Evolutionary conservation across 2,797 vertebrate species (phyloP).

Genomic region (Phoxinus dragarum): DNA sequence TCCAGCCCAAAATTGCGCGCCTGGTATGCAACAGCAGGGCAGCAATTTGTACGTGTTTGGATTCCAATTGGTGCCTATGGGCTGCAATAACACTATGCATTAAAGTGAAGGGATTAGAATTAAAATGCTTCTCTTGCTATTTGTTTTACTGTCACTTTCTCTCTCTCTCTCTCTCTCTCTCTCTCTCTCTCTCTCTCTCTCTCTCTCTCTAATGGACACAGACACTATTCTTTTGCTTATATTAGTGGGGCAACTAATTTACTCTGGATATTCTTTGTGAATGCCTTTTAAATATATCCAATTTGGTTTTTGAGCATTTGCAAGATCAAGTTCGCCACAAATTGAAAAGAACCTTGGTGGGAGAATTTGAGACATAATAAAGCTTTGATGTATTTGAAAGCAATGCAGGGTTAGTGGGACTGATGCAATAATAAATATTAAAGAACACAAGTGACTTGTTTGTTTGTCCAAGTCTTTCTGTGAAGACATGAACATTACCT

Average conservation of each 20-base stretch:
- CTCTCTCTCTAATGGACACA: too few relatives aligned
- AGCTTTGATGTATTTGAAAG: constrained; percentile 55
- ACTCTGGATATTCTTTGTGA: constrained; percentile 72
- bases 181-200: not conserved
- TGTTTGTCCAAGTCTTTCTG: constrained; percentile 71
- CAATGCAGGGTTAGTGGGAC: constrained; percentile 30
- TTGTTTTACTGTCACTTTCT: constrained; percentile 31
- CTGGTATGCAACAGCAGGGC: constrained; percentile 78
- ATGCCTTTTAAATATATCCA: constrained; percentile 75
- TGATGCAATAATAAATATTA: constrained; percentile 27
- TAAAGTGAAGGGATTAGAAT: constrained; percentile 80
- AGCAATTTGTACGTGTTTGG: constrained; percentile 84
- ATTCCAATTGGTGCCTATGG: constrained; percentile 83
- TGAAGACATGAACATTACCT: constrained; percentile 44
- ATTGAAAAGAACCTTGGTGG: constrained; percentile 59
- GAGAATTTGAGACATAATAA: constrained; percentile 44
- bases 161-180: not conserved
- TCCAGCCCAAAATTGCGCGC: constrained; percentile 67
- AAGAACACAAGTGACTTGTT: constrained; percentile 65
- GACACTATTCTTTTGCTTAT: constrained; percentile 61
- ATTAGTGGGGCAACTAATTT: constrained; percentile 78
- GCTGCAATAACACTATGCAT: constrained; percentile 80
- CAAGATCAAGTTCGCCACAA: constrained; percentile 73
- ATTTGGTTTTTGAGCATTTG: constrained; percentile 69
- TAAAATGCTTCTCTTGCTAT: constrained; percentile 67